Evolutionary conservation across 2,888 invertebrate species (phyloP).

Genomic region (Mesochorus sp.): DNA sequence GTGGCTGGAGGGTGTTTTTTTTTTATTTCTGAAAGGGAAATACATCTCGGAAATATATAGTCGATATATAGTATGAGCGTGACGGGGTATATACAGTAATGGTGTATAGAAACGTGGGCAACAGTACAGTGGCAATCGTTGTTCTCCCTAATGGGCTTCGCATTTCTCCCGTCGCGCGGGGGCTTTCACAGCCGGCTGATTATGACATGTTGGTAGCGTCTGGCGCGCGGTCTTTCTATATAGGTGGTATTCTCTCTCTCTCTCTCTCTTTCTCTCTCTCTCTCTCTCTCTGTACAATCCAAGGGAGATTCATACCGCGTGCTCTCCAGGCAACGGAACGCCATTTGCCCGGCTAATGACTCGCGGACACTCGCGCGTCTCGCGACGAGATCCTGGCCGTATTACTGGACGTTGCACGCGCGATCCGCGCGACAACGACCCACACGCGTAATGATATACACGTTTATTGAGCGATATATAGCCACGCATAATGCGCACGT

Average conservation of each 20-base stretch:
- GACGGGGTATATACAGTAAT: slow-evolving; percentile 26
- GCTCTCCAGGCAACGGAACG: slow-evolving; percentile 79
- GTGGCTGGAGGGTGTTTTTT: no score
- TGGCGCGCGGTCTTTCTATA: slow-evolving; percentile 64
- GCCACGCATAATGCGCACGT: slow-evolving; percentile 31
- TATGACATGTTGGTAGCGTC: slow-evolving; percentile 80
- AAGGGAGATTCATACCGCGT: slow-evolving; percentile 73
- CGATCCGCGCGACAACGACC: slow-evolving; percentile 34
- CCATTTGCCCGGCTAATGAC: slow-evolving; percentile 80
- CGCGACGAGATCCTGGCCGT: slow-evolving; percentile 39
- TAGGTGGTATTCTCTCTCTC: slow-evolving; percentile 15
- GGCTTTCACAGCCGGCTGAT: slow-evolving; percentile 81
- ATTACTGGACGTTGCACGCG: slow-evolving; percentile 5
- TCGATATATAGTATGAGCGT: slow-evolving; percentile 21
- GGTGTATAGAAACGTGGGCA: slow-evolving; percentile 58
- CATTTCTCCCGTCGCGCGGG: slow-evolving; percentile 74
- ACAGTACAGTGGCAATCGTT: slow-evolving; percentile 73
- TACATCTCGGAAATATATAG: slow-evolving; percentile 1
- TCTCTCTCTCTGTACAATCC: slow-evolving; percentile 8
- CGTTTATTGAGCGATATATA: slow-evolving; percentile 31
- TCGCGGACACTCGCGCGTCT: slow-evolving; percentile 78
- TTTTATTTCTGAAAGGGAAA: no score
- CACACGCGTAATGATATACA: slow-evolving; percentile 31
- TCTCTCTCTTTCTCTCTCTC: background rate
- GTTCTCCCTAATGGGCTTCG: slow-evolving; percentile 79